A percentile compares a stretch with the other conserved stretches of the same genome.
Conservation (phyloP, 2,113 vertebrate species). For the Chloroceryle aenea region DNA sequence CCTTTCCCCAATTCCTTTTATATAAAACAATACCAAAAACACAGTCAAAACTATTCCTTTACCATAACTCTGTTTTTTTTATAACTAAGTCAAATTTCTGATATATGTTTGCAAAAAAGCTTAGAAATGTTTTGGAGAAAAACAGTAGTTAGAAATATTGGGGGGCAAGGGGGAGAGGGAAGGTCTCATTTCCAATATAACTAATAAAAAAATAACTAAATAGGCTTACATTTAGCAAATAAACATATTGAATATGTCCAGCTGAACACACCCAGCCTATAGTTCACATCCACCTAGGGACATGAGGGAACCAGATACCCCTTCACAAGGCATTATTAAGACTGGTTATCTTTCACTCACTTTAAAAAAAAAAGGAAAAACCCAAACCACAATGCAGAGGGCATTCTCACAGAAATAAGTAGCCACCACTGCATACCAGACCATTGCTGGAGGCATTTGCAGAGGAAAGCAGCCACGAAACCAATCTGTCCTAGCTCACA, state of each 20-base stretch:
- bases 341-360: neutral
- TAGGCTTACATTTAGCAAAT: neutral
- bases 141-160: neutral
- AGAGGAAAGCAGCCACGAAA: neutral
- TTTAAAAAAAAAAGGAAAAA: neutral
- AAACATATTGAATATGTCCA: neutral
- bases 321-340: neutral
- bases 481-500: neutral
- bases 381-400: neutral
- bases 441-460: neutral
- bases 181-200: neutral
- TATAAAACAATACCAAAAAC: neutral
- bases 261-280: neutral
- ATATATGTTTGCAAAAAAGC: neutral
- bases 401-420: neutral
- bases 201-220: neutral
- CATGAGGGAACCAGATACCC: neutral
- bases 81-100: neutral
- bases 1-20: neutral
- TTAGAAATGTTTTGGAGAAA: neutral
- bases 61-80: neutral
- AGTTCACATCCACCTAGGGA: neutral
- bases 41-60: neutral
- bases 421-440: accelerated
- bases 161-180: accelerated